Evolutionary conservation across 2,797 vertebrate genomes (phyloP).

Genomic region (Ctenochaetus hawaiiensis): DNA sequence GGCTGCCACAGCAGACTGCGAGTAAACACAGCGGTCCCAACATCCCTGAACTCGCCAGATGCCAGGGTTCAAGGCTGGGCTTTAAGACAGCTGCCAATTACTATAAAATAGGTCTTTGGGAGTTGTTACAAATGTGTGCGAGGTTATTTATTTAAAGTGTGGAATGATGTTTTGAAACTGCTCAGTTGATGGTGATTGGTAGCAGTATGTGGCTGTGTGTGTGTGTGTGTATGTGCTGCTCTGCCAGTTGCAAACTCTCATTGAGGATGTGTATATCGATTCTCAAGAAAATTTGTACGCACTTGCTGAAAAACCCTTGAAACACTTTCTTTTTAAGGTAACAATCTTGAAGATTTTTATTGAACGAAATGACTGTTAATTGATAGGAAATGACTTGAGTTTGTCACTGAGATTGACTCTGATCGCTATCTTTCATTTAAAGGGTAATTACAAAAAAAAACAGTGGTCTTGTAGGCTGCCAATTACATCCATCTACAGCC

Average conservation of each 20-base stretch:
- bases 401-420: no score
- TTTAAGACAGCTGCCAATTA: conserved; percentile 30
- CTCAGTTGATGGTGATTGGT: background rate
- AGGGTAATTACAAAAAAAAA: no score
- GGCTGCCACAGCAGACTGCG: conserved; percentile 49
- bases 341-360: background rate
- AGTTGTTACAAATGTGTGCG: conserved; percentile 8
- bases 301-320: background rate
- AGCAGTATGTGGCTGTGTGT: conserved; percentile 13
- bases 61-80: conserved; percentile 46
- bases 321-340: background rate
- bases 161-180: conserved; percentile 24
- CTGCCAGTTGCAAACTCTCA: conserved; percentile 1
- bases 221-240: conserved; percentile 21
- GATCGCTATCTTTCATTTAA: no score
- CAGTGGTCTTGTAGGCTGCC: no score
- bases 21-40: conserved; percentile 62
- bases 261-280: background rate
- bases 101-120: conserved; percentile 38
- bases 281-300: conserved; percentile 10
- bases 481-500: no score
- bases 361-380: no score
- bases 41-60: conserved; percentile 68
- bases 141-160: conserved; percentile 40
- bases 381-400: no score